phyloP scores from a whole-genome alignment of 2,797 vertebrate genomes.

The Argyrosomus regius region DNA sequence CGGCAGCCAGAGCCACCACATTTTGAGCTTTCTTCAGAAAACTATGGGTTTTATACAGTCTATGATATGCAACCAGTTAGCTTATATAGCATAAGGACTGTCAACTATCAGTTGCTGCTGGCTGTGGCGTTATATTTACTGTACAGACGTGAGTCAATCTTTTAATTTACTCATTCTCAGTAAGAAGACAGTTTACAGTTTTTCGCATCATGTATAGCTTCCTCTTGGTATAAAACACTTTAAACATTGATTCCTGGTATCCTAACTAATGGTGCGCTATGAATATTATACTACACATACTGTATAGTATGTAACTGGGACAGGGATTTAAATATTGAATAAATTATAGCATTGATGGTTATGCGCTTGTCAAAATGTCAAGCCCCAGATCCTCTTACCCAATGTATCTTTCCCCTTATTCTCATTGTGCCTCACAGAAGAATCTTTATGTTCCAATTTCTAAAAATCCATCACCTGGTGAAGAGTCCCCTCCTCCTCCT shows the following conservation, averaged over 20 bases:
- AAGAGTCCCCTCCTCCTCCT: constrained; percentile 40
- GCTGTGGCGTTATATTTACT: too few relatives aligned
- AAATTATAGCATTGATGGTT: constrained; percentile 29
- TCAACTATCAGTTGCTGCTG: too few relatives aligned
- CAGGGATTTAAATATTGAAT: constrained; percentile 34
- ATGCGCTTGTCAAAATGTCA: constrained; percentile 29
- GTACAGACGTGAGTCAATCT: too few relatives aligned
- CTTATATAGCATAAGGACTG: too few relatives aligned
- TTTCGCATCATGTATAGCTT: background rate
- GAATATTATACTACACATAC: background rate
- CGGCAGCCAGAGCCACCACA: too few relatives aligned
- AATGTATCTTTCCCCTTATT: constrained; percentile 19
- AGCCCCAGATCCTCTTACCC: constrained; percentile 23
- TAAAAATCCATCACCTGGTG: constrained; percentile 67
- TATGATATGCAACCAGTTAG: too few relatives aligned
- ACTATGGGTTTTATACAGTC: too few relatives aligned
- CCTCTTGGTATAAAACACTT: background rate
- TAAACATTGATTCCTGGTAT: background rate
- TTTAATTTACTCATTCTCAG: too few relatives aligned
- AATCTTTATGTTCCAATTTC: constrained; percentile 52
- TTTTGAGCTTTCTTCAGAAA: too few relatives aligned
- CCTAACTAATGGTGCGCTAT: background rate
- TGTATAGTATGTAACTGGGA: background rate
- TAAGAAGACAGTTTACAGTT: too few relatives aligned
- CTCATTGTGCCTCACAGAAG: constrained; percentile 25